Evolutionary conservation across 2,797 vertebrate species (phyloP).

Genomic region (Synanceia verrucosa): DNA sequence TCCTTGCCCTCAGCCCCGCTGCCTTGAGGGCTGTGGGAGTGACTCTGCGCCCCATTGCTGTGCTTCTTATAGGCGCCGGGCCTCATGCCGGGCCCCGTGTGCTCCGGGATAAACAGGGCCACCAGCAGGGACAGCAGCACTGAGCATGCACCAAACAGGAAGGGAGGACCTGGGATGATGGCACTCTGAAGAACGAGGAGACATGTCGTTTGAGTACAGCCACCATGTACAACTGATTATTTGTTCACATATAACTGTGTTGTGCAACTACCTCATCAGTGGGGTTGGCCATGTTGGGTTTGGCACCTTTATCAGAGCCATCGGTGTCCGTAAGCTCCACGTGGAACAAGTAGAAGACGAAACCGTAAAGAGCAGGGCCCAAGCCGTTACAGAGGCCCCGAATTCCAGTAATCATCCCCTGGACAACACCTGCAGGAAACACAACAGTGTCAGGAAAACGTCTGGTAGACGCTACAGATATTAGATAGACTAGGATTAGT

Average conservation of each 20-base stretch:
- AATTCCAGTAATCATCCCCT: conserved; percentile 95
- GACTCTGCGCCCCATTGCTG: conserved; percentile 87
- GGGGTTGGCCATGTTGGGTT: conserved; percentile 91
- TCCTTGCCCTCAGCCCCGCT: conserved; percentile 88
- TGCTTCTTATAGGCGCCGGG: conserved; percentile 91
- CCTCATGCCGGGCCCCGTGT: conserved; percentile 83
- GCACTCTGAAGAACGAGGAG: conserved; percentile 81
- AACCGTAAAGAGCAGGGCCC: conserved; percentile 90
- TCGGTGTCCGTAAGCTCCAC: conserved; percentile 89
- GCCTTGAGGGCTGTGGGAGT: conserved; percentile 86
- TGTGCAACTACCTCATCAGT: conserved; percentile 84
- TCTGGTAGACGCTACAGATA: background rate
- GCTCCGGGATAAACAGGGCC: conserved; percentile 91
- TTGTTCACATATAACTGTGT: no score
- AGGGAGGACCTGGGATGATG: conserved; percentile 91
- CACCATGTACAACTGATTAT: background rate
- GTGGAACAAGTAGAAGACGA: conserved; percentile 92
- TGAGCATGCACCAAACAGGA: conserved; percentile 91
- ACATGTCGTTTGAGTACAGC: background rate
- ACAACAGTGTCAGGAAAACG: background rate
- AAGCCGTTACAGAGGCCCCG: conserved; percentile 90
- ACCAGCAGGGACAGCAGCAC: conserved; percentile 92
- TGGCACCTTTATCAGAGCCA: conserved; percentile 83
- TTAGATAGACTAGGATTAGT: background rate
- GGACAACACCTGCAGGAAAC: conserved; percentile 85